Base-by-base conservation (phyloP, 2,113 vertebrate species). In the Glaucidium brasilianum region DNA sequence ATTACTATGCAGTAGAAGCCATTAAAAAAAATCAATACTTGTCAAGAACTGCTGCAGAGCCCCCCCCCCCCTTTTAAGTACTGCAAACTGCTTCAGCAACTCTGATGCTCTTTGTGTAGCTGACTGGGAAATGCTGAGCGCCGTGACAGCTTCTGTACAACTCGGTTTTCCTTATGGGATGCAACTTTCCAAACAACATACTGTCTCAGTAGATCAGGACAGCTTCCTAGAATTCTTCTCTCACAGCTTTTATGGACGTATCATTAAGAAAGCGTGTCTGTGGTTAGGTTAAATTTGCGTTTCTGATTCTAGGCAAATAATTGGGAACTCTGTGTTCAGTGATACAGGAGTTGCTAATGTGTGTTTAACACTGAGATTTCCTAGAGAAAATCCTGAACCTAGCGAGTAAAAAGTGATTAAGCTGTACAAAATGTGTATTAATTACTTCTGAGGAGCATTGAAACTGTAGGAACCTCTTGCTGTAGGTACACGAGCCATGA, bases 1-100 rank as follows among this genome's bases (percentile, higher is more conserved):
- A 94, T 87, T 89, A 49, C 83, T 89, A 45, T 92, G 91, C 95
- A 95, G 92, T 34, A 90, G 35, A 93, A 96, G 23, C 89, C 91
- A 94, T 94, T 96, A 89, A 86, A 82, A 81, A 68, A 47, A 86
- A 85, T 82, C 94, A 55, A 72, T 95, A 58, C 26, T 79, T 67
- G 64, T 66, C 56, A 59, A 72, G 84, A 91, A 32, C 26, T 91
- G 94, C 92, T 72, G 94, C 95, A 92, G 92, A 86, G 68, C 10
- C 15, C 14, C 13, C 27, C 14, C 10, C 49, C 35, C 50, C 29
- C 25, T 63, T 25, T 34, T 25, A 56, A 84, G 68, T 30, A 3
- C 64, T 18, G n/a, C 6, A 56, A 63, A 35, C 58, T 17, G 4
- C 58, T 55, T 39, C 35, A 73, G 64, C 87, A 79, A 23, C 79